These are phyloP conservation scores for Furnarius figulus DNA, from an alignment of 2,113 vertebrate genomes.

Conservation along the genomic window DNA sequence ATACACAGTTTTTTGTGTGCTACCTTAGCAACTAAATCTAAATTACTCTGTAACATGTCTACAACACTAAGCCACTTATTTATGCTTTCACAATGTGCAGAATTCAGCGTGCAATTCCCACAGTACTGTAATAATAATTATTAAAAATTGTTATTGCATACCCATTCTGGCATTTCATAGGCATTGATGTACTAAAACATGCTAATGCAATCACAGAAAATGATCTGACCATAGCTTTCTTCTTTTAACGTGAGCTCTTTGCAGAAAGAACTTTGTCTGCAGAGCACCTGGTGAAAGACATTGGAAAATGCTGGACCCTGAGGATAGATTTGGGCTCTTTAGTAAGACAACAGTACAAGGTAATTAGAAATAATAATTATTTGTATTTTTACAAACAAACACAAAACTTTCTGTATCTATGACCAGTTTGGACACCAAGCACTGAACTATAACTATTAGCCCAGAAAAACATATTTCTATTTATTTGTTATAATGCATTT, in stretches of 20 bases:
- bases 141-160: neutral
- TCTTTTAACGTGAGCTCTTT: neutral
- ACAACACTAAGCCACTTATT: neutral
- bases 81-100: neutral
- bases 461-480: neutral
- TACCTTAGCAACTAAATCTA: neutral
- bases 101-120: neutral
- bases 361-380: neutral
- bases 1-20: neutral
- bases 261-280: neutral
- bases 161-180: neutral
- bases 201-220: neutral
- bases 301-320: neutral
- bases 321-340: neutral
- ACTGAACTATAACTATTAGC: neutral
- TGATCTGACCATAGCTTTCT: neutral
- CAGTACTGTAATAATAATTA: neutral
- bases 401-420: neutral
- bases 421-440: neutral
- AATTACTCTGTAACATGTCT: neutral
- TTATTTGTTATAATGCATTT: neutral
- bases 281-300: neutral
- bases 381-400: neutral
- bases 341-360: neutral
- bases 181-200: neutral